A percentile compares a stretch with the other conserved stretches of the same genome.
Evolutionary conservation across 1,140 invertebrate species (phyloP).

Genomic region (Drosophila tsacasi): DNA sequence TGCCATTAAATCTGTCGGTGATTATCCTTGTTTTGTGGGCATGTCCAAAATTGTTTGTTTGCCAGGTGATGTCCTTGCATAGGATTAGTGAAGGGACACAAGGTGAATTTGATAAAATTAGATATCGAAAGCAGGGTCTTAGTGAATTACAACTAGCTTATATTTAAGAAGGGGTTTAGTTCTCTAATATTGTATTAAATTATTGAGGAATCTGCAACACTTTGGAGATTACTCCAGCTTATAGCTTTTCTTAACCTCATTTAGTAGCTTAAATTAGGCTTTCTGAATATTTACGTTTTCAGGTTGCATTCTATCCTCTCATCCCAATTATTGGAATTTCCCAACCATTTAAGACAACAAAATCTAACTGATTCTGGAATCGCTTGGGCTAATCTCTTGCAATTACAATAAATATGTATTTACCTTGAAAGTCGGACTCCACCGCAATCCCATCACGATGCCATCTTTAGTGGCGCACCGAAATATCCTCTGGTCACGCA

Average conservation of each 20-base stretch:
- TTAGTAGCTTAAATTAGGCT: not conserved
- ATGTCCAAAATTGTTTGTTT: constrained; percentile 24
- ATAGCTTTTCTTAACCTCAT: not conserved
- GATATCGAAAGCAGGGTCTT: too few relatives aligned
- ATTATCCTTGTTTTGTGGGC: constrained; percentile 63
- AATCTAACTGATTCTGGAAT: not conserved
- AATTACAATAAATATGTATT: constrained; percentile 32
- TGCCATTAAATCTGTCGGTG: constrained; percentile 72
- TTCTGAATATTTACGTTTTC: not conserved
- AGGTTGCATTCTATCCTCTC: not conserved
- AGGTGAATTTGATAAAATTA: not conserved
- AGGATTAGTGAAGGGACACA: constrained; percentile 3
- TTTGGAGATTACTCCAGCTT: too few relatives aligned
- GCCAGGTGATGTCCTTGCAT: constrained; percentile 7
- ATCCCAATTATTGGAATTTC: not conserved
- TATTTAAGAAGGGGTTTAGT: not conserved
- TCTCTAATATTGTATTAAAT: not conserved
- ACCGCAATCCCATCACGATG: constrained; percentile 30
- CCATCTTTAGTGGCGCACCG: constrained; percentile 27
- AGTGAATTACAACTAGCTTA: not conserved
- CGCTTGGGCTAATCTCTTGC: constrained; percentile 17
- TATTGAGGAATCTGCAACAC: not conserved
- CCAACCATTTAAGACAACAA: not conserved
- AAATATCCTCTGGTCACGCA: constrained; percentile 52
- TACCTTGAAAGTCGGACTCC: constrained; percentile 7